Conservation (phyloP, 2,113 vertebrate genomes). For the Brienomyrus longianalis region DNA sequence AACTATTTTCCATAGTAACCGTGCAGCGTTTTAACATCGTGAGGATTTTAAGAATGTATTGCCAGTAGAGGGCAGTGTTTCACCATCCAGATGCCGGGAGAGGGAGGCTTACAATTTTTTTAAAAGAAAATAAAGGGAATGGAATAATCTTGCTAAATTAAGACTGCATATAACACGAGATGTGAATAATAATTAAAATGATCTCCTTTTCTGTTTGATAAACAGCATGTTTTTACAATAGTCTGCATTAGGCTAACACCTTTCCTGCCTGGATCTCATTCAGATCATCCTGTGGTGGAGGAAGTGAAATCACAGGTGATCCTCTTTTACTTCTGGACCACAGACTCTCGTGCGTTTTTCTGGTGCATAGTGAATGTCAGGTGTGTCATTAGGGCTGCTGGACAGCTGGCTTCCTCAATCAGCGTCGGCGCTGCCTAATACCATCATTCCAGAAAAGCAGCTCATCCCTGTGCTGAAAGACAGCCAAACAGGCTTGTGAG, state of each 20-base stretch:
- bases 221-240: neutral
- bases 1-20: neutral
- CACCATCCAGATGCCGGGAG: neutral
- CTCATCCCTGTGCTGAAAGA: neutral
- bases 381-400: neutral
- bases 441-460: neutral
- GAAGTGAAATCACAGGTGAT: neutral
- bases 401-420: neutral
- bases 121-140: neutral
- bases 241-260: neutral
- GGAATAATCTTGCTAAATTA: neutral
- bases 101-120: neutral
- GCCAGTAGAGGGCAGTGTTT: constrained; percentile 19
- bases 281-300: neutral
- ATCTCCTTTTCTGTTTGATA: neutral
- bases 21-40: neutral
- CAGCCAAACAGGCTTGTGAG: neutral
- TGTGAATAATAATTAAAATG: neutral
- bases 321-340: neutral
- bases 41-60: neutral
- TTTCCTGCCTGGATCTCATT: neutral
- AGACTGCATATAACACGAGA: neutral
- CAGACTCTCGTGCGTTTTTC: neutral
- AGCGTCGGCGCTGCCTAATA: neutral
- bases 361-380: neutral